These are phyloP conservation scores for Cromileptes altivelis DNA, from an alignment of 2,113 vertebrate genomes.

Conservation along the genomic window DNA sequence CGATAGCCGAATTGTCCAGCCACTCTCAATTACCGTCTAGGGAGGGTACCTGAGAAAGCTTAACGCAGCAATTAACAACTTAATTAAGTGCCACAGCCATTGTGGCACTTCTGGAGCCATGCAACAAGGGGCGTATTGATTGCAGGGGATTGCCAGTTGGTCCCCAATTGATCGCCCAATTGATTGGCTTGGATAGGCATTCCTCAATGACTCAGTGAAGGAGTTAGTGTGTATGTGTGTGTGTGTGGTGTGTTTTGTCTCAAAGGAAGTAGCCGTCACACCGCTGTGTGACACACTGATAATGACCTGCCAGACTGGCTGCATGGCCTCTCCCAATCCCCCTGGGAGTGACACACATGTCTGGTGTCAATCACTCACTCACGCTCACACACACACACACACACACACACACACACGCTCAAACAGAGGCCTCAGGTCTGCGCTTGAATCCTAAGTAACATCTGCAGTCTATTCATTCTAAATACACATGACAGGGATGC, in stretches of 20 bases:
- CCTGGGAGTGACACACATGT: constrained; percentile 66
- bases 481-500: constrained; percentile 55
- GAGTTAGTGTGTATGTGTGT: constrained; percentile 48
- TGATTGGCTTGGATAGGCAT: constrained; percentile 85
- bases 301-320: constrained; percentile 82
- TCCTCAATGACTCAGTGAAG: constrained; percentile 76
- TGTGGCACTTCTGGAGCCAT: constrained; percentile 78
- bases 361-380: constrained; percentile 74
- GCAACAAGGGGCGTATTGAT: constrained; percentile 86
- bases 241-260: constrained; percentile 69
- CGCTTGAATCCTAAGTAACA: constrained; percentile 59
- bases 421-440: constrained; percentile 19
- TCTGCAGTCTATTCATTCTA: constrained; percentile 58
- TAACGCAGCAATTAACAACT: constrained; percentile 89
- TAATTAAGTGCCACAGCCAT: constrained; percentile 87
- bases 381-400: constrained; percentile 24
- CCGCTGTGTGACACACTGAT: constrained; percentile 80
- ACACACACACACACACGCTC: constrained; percentile 37
- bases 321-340: constrained; percentile 55
- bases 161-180: constrained; percentile 84
- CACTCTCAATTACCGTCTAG: constrained; percentile 86
- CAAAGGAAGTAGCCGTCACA: constrained; percentile 75
- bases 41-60: constrained; percentile 85
- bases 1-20: constrained; percentile 81
- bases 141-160: constrained; percentile 83